Evolutionary conservation across 2,888 invertebrate species (phyloP).

Genomic region (Nineta flava): DNA sequence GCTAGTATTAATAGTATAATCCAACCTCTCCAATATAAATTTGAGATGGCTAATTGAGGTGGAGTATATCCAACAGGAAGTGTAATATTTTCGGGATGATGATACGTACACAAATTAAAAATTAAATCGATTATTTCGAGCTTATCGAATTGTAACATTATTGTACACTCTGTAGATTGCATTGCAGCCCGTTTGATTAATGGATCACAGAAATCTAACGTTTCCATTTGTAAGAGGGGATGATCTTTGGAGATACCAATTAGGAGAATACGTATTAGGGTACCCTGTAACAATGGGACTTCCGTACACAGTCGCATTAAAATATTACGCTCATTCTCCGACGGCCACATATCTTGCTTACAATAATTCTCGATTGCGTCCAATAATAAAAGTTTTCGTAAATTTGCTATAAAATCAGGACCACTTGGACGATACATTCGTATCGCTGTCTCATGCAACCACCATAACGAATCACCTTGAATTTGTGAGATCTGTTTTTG

Average conservation of each 20-base stretch:
- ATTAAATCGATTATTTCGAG: constrained; percentile 76
- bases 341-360: constrained; percentile 78
- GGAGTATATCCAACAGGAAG: constrained; percentile 73
- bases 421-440: constrained; percentile 54
- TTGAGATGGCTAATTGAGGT: constrained; percentile 80
- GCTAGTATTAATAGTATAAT: constrained; percentile 69
- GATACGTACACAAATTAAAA: constrained; percentile 80
- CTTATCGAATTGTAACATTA: constrained; percentile 60
- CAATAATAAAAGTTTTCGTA: constrained; percentile 65
- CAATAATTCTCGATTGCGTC: constrained; percentile 68
- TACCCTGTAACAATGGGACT: constrained; percentile 74
- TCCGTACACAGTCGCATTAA: constrained; percentile 72
- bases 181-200: constrained; percentile 71
- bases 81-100: constrained; percentile 82
- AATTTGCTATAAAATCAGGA: constrained; percentile 56
- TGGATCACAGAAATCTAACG: constrained; percentile 73
- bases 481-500: constrained; percentile 40
- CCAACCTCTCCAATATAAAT: constrained; percentile 93
- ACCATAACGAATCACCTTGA: constrained; percentile 72
- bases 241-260: constrained; percentile 72
- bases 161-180: constrained; percentile 53
- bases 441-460: constrained; percentile 73
- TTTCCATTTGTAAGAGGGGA: constrained; percentile 65
- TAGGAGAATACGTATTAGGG: constrained; percentile 62
- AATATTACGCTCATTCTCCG: constrained; percentile 70